Evolutionary conservation across 23 tunicate genomes (phyloP).

Genomic region (Diplosoma virens): DNA sequence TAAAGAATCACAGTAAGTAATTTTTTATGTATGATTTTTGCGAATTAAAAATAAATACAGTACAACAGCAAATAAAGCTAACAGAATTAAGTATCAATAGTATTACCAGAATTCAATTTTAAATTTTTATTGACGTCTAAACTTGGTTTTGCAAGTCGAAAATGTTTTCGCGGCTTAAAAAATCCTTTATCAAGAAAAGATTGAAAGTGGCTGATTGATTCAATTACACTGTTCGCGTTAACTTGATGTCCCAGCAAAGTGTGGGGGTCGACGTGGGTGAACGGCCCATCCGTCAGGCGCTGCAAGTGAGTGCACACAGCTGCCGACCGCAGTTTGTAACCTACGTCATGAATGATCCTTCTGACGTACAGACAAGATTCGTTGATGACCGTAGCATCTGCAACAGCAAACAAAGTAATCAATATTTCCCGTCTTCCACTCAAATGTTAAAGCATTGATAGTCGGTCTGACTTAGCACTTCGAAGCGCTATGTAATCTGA

Average conservation of each 20-base stretch:
- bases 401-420: neutral
- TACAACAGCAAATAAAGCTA: no score
- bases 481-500: no score
- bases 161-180: no score
- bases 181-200: neutral
- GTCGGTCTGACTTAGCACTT: no score
- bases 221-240: conserved; percentile 22
- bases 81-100: no score
- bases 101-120: no score
- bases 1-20: no score
- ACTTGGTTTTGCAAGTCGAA: no score
- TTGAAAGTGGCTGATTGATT: conserved; percentile 7
- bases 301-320: conserved; percentile 77
- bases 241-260: conserved; percentile 36
- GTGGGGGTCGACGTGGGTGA: conserved; percentile 25
- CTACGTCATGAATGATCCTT: conserved; percentile 63
- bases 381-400: conserved; percentile 55
- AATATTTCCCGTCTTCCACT: neutral
- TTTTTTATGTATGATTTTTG: no score
- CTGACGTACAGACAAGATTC: conserved; percentile 59
- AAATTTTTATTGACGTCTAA: no score
- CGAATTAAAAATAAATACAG: no score
- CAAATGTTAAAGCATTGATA: no score
- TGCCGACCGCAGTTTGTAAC: conserved; percentile 32
- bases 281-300: conserved; percentile 33